Evolutionary conservation across 2,113 vertebrate species (phyloP).

Genomic region (Dasyurus viverrinus): DNA sequence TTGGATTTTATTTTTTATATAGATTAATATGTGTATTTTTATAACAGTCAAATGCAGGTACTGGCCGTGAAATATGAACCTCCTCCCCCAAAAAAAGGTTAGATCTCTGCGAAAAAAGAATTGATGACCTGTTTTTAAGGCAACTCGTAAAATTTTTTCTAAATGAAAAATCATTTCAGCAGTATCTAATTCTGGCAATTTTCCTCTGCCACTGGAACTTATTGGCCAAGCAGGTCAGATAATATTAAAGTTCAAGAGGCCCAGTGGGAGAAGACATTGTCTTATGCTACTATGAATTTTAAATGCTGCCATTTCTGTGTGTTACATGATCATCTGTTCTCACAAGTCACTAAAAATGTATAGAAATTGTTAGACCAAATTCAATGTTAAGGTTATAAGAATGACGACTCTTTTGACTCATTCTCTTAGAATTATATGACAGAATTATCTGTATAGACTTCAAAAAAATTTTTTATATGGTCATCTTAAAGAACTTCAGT

Average conservation of each 20-base stretch:
- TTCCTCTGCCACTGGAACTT: conserved; percentile 85
- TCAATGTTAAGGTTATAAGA: conserved; percentile 81
- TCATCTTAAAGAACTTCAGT: conserved; percentile 52
- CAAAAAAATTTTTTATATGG: conserved; percentile 12
- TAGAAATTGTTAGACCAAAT: conserved; percentile 81
- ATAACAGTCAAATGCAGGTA: neutral
- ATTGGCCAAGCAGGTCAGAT: conserved; percentile 85
- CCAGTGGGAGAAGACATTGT: conserved; percentile 84
- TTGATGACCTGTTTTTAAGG: conserved; percentile 79
- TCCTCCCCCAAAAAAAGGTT: conserved; percentile 71
- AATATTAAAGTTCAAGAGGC: conserved; percentile 87
- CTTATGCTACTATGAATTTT: conserved; percentile 87
- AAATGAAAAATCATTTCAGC: conserved; percentile 84
- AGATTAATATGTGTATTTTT: conserved; percentile 39
- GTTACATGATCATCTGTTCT: conserved; percentile 84
- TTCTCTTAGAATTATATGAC: conserved; percentile 47
- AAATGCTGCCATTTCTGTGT: conserved; percentile 85
- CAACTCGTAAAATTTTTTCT: conserved; percentile 81
- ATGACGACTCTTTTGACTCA: conserved; percentile 78
- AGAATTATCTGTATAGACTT: conserved; percentile 69
- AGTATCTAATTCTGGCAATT: conserved; percentile 82
- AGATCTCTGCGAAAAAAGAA: conserved; percentile 74
- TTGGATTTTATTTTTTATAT: conserved; percentile 62
- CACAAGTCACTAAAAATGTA: conserved; percentile 79
- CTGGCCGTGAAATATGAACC: neutral